Conservation (phyloP, 1,140 invertebrate genomes). For the Pogonomyrmex californicus region DNA sequence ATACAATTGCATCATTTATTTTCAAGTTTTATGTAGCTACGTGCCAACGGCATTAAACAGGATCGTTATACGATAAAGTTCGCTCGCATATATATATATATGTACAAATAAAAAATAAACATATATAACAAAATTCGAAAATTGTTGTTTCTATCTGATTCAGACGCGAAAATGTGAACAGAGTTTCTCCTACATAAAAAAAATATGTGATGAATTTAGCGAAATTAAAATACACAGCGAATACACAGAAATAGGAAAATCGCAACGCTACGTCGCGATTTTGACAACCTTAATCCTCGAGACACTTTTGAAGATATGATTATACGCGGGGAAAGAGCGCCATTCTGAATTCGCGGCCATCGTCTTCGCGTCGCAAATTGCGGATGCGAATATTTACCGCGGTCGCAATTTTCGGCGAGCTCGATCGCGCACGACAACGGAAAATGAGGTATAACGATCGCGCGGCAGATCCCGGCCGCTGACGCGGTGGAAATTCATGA, state of each 20-base stretch:
- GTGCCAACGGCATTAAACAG: conserved; percentile 38
- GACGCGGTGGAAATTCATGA: conserved; percentile 76
- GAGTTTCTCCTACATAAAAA: background rate
- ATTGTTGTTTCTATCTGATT: conserved; percentile 3
- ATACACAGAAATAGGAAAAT: background rate
- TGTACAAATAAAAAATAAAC: conserved; percentile 9
- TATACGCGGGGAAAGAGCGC: background rate
- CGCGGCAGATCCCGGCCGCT: conserved; percentile 21
- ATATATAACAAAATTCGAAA: conserved; percentile 27
- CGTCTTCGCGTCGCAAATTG: background rate
- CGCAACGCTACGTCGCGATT: background rate
- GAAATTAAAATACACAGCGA: conserved; percentile 5
- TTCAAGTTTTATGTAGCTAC: conserved; percentile 49
- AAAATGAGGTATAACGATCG: conserved; percentile 42
- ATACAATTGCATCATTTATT: conserved; percentile 61
- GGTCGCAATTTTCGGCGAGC: background rate
- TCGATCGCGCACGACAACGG: conserved; percentile 4
- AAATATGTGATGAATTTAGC: background rate
- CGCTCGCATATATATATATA: background rate
- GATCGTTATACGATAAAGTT: conserved; percentile 42
- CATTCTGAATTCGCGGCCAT: background rate
- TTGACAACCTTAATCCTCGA: background rate
- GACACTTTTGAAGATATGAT: background rate
- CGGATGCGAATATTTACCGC: background rate
- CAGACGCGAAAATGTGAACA: background rate